Evolutionary conservation across 1,140 invertebrate species (phyloP).

Genomic region (Lethocerus indicus): DNA sequence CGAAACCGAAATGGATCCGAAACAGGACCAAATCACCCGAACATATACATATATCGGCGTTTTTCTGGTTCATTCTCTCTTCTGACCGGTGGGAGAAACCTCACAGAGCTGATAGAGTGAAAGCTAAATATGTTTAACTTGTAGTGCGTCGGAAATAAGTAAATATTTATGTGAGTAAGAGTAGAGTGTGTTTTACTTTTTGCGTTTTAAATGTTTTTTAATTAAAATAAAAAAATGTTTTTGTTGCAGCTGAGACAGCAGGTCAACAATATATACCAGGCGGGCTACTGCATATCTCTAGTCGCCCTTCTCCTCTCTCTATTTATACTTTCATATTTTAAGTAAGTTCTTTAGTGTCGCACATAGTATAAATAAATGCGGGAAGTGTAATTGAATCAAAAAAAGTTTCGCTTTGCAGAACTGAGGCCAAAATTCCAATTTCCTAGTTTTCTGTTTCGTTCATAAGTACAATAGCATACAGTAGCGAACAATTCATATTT

Average conservation of each 20-base stretch:
- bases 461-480: background rate
- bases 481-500: background rate
- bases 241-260: constrained; percentile 47
- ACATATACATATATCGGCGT: too few relatives aligned
- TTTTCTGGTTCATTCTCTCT: too few relatives aligned
- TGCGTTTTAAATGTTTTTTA: too few relatives aligned
- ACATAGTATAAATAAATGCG: background rate
- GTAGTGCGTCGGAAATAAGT: too few relatives aligned
- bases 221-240: constrained; percentile 6
- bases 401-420: background rate
- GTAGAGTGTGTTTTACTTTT: too few relatives aligned
- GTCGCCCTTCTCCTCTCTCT: constrained; percentile 70
- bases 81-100: too few relatives aligned
- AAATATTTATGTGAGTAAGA: too few relatives aligned
- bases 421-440: background rate
- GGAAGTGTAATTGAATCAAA: constrained; percentile 2
- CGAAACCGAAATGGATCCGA: too few relatives aligned
- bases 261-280: constrained; percentile 61
- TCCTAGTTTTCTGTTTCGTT: too few relatives aligned
- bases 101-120: too few relatives aligned
- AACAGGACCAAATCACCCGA: too few relatives aligned
- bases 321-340: constrained; percentile 70
- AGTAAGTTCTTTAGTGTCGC: constrained; percentile 37
- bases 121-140: too few relatives aligned
- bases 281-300: constrained; percentile 71